Base-by-base conservation (phyloP, 2,113 vertebrate genomes). In the Capreolus pygargus region DNA sequence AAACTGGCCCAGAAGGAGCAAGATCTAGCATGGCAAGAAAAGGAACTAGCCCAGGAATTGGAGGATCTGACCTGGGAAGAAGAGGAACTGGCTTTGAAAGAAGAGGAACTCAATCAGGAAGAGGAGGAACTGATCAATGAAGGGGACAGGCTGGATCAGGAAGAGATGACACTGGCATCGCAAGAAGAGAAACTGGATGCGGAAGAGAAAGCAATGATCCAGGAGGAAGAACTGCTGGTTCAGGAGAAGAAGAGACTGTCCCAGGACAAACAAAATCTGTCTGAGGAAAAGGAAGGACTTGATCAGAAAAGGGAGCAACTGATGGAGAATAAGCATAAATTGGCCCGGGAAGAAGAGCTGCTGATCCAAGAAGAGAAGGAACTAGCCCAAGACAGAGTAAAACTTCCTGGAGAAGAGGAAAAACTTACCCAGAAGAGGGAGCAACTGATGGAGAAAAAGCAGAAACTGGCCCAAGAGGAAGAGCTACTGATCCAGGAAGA, bases 401-500 rank as follows among this genome's bases (percentile, higher is more conserved):
- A 36, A 55, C 17, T 10, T 0, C 79, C 84, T 1, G 61, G 57
- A 30, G 92, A 96, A 92, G 27, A 76, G 47, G 30, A 87, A 86
- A 89, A 21, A n/a, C 82, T 98, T 57, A 60, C 19, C 15, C 17
- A 58, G 76, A 88, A 43, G 96, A 95, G 64, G 64, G 33, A 88
- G 23, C 30, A 61, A 15, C 39, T 97, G 61, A 50, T 58, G 23
- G 12, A 82, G 33, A 85, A 45, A 11, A 95, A 61, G 70, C 45
- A 89, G 45, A 96, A 83, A 83, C 54, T 95, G 67, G 36, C 16
- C 67, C 74, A 89, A 39, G 89, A 97, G 55, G 92, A 8, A 58
- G 28, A 93, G 13, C 23, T 95, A 9, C 83, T 96, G 55, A 78
- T 89, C 23, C 89, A 97, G 45, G 93, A 96, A 85, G 95, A 96